These are phyloP conservation scores for Pelagia noctiluca DNA, from an alignment of 30 jellyfish, hydroid and myxozoan genomes.

Conservation along the genomic window DNA sequence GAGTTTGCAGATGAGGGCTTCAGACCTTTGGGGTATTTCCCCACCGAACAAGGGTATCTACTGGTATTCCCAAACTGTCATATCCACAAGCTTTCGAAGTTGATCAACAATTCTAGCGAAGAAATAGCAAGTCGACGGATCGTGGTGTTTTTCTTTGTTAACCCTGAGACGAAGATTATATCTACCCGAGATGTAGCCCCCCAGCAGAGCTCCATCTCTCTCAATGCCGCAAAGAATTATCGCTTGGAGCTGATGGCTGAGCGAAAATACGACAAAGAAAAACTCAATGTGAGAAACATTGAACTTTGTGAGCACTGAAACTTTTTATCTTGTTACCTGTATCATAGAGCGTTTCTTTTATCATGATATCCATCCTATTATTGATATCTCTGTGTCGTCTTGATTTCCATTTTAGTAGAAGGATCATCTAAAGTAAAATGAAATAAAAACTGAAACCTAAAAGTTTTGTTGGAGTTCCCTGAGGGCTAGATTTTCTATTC, in stretches of 20 bases:
- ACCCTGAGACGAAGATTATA: slow-evolving; percentile 76
- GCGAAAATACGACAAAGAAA: slow-evolving; percentile 78
- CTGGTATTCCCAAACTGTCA: slow-evolving; percentile 85
- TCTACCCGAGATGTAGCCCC: slow-evolving; percentile 80
- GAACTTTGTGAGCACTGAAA: slow-evolving; percentile 78
- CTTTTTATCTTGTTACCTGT: too few relatives aligned
- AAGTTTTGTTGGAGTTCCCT: too few relatives aligned
- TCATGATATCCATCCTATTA: too few relatives aligned
- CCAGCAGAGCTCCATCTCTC: slow-evolving; percentile 60
- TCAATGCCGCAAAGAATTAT: slow-evolving; percentile 41
- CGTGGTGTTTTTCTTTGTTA: slow-evolving; percentile 74
- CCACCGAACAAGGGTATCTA: slow-evolving; percentile 68
- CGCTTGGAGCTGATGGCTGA: slow-evolving; percentile 83
- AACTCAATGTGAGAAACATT: slow-evolving; percentile 69
- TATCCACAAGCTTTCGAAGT: slow-evolving; percentile 73
- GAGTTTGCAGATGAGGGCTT: slow-evolving; percentile 64
- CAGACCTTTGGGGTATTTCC: slow-evolving; percentile 80
- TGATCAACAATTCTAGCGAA: slow-evolving; percentile 42
- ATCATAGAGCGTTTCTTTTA: too few relatives aligned
- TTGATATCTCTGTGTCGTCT: too few relatives aligned
- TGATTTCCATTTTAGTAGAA: too few relatives aligned
- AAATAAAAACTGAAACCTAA: too few relatives aligned
- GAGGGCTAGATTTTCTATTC: too few relatives aligned
- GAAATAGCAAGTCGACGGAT: slow-evolving; percentile 75
- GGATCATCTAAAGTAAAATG: too few relatives aligned